A percentile compares a stretch with the other conserved stretches of the same genome.
Conservation (phyloP, 2,113 vertebrate genomes). For the Lasiurus borealis region DNA sequence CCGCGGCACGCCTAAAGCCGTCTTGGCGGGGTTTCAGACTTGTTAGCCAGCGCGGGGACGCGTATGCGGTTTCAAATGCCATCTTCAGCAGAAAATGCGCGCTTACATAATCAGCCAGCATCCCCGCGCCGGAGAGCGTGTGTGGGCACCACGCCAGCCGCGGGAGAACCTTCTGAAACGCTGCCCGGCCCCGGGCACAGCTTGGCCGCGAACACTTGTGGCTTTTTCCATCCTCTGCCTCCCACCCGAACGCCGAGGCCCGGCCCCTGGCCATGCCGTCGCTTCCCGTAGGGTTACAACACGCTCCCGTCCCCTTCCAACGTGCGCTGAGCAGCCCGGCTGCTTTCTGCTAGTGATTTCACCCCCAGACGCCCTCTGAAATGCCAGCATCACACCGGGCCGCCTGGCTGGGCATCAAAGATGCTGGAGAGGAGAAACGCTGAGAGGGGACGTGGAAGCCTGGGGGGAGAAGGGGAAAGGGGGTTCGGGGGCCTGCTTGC, state of each 20-base stretch:
- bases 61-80: conserved; percentile 66
- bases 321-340: not conserved
- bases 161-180: not conserved
- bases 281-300: not conserved
- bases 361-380: not conserved
- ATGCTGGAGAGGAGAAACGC: not conserved
- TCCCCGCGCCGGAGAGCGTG: not conserved
- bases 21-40: not conserved
- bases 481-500: not conserved
- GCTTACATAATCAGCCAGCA: conserved; percentile 66
- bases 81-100: conserved; percentile 58
- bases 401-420: not conserved
- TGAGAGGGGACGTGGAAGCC: not conserved
- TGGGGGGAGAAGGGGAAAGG: too few species aligned
- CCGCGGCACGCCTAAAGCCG: not conserved
- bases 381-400: not conserved
- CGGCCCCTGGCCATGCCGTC: not conserved
- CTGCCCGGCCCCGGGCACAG: not conserved
- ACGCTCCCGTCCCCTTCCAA: not conserved
- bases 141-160: not conserved
- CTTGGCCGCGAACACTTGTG: not conserved
- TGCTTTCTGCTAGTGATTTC: not conserved
- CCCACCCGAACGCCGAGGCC: not conserved
- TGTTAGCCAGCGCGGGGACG: conserved; percentile 49
- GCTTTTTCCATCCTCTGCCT: not conserved